A percentile compares a stretch with the other conserved stretches of the same genome.
Conservation (phyloP, 2,113 vertebrate genomes). For the Siniperca chuatsi region DNA sequence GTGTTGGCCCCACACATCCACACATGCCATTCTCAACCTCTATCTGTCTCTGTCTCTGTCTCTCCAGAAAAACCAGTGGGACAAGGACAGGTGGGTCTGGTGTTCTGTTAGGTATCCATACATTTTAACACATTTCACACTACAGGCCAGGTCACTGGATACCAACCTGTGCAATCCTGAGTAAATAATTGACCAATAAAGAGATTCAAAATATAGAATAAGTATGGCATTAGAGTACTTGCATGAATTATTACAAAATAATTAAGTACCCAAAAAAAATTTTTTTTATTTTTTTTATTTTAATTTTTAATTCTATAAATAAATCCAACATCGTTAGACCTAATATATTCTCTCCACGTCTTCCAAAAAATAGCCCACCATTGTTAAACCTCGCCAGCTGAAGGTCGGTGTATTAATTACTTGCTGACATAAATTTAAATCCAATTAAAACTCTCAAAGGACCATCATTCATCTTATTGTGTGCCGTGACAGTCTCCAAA, state of each 20-base stretch:
- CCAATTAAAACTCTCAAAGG: constrained; percentile 36
- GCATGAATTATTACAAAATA: not conserved
- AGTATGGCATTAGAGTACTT: too few relatives aligned
- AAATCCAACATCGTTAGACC: not conserved
- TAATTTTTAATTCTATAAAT: not conserved
- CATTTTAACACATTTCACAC: constrained; percentile 10
- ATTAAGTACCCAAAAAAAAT: not conserved
- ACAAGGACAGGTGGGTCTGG: constrained; percentile 71
- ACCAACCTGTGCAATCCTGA: constrained; percentile 5
- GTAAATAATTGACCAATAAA: not conserved
- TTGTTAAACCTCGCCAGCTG: constrained; percentile 21
- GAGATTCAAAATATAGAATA: not conserved
- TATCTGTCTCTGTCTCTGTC: not conserved
- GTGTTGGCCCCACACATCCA: constrained; percentile 65
- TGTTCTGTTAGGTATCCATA: constrained; percentile 8
- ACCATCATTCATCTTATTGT: not conserved
- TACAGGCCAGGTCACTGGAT: not conserved
- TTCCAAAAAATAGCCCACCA: constrained; percentile 2
- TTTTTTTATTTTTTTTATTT: too few relatives aligned
- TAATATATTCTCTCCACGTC: not conserved
- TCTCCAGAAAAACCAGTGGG: constrained; percentile 55
- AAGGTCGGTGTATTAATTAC: constrained; percentile 39
- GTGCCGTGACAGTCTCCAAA: not conserved
- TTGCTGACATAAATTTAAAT: constrained; percentile 23
- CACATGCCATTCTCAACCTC: constrained; percentile 73